phyloP scores from a whole-genome alignment of 2,113 vertebrate genomes.

The Vulpes ferrilata region DNA sequence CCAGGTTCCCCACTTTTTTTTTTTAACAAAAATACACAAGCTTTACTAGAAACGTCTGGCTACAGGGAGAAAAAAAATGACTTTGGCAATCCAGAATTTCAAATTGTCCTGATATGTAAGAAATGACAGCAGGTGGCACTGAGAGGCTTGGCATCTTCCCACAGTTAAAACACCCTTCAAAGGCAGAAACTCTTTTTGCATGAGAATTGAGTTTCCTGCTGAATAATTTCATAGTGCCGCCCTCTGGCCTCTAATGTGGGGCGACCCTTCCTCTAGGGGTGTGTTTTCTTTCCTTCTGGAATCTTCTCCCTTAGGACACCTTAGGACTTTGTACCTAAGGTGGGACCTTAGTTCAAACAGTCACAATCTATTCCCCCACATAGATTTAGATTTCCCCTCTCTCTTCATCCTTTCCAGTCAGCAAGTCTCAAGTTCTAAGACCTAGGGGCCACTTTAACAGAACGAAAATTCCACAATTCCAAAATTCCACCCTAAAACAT shows the following conservation, averaged over 20 bases:
- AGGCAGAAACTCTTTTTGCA: background rate
- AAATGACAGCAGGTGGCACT: background rate
- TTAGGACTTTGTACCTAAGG: background rate
- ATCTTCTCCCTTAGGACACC: background rate
- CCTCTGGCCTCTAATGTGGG: background rate
- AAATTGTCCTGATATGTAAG: background rate
- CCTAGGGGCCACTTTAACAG: background rate
- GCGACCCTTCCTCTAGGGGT: background rate
- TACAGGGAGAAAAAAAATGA: background rate
- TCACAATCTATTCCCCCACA: background rate
- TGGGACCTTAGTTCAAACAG: background rate
- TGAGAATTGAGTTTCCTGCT: background rate
- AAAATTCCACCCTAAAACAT: background rate
- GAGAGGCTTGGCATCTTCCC: background rate
- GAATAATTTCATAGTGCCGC: background rate
- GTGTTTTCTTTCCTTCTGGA: background rate
- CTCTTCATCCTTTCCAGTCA: background rate
- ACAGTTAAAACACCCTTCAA: background rate
- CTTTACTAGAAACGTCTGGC: constrained; percentile 33
- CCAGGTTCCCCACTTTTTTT: background rate
- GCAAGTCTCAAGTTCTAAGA: background rate
- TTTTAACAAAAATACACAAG: constrained; percentile 5
- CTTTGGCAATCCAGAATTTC: background rate
- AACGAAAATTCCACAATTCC: background rate
- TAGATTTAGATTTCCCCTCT: background rate